phyloP scores from a whole-genome alignment of 2,888 invertebrate genomes.

The Drosophila engyochracea region DNA sequence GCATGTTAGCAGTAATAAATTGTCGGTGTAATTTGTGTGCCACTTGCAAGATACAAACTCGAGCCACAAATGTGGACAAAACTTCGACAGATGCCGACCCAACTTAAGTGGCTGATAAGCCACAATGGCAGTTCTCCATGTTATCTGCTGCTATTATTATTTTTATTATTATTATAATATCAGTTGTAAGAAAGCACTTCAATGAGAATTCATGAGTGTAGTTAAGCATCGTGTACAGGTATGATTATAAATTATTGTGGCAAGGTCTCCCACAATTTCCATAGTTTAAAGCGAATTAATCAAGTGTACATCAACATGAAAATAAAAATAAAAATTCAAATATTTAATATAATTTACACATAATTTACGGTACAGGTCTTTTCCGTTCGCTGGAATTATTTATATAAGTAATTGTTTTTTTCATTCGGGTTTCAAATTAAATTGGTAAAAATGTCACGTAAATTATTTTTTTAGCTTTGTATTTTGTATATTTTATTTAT shows the following conservation, averaged over 20 bases:
- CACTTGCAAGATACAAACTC: background rate
- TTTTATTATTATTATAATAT: constrained; percentile 18
- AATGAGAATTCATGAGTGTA: constrained; percentile 7
- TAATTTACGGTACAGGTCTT: constrained; percentile 66
- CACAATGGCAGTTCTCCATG: background rate
- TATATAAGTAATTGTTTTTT: constrained; percentile 58
- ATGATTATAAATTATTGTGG: background rate
- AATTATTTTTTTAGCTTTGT: constrained; percentile 13
- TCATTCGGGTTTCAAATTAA: constrained; percentile 32
- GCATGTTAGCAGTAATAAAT: constrained; percentile 5
- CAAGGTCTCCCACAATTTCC: constrained; percentile 6
- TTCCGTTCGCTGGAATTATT: constrained; percentile 58
- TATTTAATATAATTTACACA: constrained; percentile 53
- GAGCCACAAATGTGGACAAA: constrained; percentile 5
- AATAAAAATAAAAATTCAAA: background rate
- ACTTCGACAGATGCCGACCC: constrained; percentile 1
- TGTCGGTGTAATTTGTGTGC: constrained; percentile 3
- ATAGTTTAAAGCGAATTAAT: constrained; percentile 56
- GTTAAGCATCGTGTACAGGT: constrained; percentile 6
- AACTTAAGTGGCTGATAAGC: constrained; percentile 32
- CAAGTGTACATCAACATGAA: constrained; percentile 36
- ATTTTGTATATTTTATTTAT: background rate
- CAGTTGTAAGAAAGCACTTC: constrained; percentile 16
- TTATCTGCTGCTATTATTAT: constrained; percentile 11
- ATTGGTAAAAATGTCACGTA: constrained; percentile 69